Conservation (phyloP, 2,797 vertebrate genomes). For the Hemibagrus guttatus region DNA sequence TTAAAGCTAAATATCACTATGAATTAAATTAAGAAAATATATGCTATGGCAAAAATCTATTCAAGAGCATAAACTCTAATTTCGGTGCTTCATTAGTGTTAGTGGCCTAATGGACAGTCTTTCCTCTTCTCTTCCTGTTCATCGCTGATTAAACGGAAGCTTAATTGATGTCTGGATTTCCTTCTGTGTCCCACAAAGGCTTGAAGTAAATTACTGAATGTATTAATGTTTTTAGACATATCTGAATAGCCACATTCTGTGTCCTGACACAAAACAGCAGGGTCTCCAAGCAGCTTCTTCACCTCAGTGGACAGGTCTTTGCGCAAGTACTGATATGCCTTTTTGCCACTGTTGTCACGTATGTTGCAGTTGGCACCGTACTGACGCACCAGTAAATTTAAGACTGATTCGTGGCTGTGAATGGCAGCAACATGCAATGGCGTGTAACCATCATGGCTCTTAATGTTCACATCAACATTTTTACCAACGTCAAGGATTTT, state of each 20-base stretch:
- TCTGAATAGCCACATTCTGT: constrained; percentile 52
- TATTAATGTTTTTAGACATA: constrained; percentile 78
- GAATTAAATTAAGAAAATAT: not conserved
- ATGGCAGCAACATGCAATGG: constrained; percentile 90
- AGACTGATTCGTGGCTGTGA: constrained; percentile 78
- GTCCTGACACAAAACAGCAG: constrained; percentile 57
- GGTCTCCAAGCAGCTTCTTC: constrained; percentile 80
- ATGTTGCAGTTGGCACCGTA: constrained; percentile 79
- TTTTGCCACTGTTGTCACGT: constrained; percentile 89
- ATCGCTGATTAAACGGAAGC: constrained; percentile 65
- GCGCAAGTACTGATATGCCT: constrained; percentile 83
- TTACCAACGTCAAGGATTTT: constrained; percentile 77
- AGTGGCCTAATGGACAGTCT: constrained; percentile 49
- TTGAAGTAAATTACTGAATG: constrained; percentile 85
- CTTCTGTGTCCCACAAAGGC: constrained; percentile 74
- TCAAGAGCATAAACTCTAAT: not conserved
- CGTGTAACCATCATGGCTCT: constrained; percentile 88
- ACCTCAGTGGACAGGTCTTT: constrained; percentile 70
- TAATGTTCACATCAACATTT: constrained; percentile 79
- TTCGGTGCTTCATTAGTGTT: not conserved
- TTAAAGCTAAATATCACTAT: not conserved
- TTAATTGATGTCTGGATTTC: constrained; percentile 75
- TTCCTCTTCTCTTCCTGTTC: constrained; percentile 62
- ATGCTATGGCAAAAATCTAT: not conserved
- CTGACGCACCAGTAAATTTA: constrained; percentile 76